Percentiles rank a stretch among this genome's conserved stretches.
phyloP scores from a whole-genome alignment of 2,113 vertebrate genomes.

The Oncorhynchus gorbuscha region DNA sequence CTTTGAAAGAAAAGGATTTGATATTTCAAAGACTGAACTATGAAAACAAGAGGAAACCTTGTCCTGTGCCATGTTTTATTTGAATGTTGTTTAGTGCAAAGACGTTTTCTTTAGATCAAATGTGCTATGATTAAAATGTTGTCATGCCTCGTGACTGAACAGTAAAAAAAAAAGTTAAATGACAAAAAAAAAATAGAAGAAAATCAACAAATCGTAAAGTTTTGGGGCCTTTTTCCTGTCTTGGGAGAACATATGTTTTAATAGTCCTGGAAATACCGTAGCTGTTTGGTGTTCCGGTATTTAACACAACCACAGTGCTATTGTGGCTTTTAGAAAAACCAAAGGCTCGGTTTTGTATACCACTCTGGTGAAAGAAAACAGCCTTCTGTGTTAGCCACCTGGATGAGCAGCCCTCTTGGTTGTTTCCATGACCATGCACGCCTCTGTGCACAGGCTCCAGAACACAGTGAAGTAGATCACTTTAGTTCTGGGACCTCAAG shows the following conservation, averaged over 20 bases:
- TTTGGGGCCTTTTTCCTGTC: neutral
- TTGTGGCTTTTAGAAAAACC: constrained; percentile 62
- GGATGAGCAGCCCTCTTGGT: neutral
- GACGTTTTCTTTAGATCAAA: constrained; percentile 75
- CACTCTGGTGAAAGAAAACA: neutral
- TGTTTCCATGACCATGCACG: neutral
- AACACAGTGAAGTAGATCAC: neutral
- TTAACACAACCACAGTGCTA: constrained; percentile 40
- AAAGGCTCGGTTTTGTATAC: neutral
- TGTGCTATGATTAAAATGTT: constrained; percentile 79
- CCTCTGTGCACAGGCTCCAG: no score
- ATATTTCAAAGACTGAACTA: constrained; percentile 67
- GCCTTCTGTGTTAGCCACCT: neutral
- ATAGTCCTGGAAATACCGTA: neutral
- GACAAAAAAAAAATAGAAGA: constrained; percentile 39
- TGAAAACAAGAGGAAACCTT: constrained; percentile 54
- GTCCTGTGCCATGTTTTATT: constrained; percentile 92
- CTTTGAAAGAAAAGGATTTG: constrained; percentile 67
- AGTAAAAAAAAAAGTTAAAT: constrained; percentile 60
- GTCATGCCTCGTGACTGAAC: constrained; percentile 76
- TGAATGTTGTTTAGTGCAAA: constrained; percentile 88
- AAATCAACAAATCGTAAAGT: neutral
- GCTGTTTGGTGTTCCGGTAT: constrained; percentile 3
- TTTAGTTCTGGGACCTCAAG: neutral
- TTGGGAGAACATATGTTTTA: neutral